These are phyloP conservation scores for Dendrolimus houi DNA, from an alignment of 2,888 invertebrate species.

Conservation along the genomic window DNA sequence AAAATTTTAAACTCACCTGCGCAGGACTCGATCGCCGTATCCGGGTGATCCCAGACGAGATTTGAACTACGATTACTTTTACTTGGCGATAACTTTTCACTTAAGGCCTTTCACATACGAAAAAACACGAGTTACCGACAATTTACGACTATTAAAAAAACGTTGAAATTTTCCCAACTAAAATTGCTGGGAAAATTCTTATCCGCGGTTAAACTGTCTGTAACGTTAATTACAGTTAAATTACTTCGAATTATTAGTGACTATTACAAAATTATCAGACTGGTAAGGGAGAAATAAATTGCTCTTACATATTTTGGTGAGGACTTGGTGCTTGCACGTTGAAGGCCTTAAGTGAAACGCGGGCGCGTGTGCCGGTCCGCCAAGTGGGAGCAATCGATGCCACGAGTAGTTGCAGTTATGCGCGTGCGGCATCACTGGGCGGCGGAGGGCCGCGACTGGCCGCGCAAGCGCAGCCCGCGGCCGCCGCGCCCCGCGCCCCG, in stretches of 20 bases:
- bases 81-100: slow-evolving; percentile 23
- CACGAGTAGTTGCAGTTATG: slow-evolving; percentile 44
- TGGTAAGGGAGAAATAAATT: not conserved
- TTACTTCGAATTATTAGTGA: not conserved
- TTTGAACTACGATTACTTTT: slow-evolving; percentile 28
- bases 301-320: not conserved
- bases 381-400: slow-evolving; percentile 61
- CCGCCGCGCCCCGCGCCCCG: slow-evolving; percentile 27
- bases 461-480: slow-evolving; percentile 36
- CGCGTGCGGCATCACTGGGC: slow-evolving; percentile 48
- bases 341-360: slow-evolving; percentile 12
- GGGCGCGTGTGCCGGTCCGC: slow-evolving; percentile 29
- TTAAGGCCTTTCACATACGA: slow-evolving; percentile 7
- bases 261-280: not conserved
- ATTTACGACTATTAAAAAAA: slow-evolving; percentile 1
- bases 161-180: not conserved
- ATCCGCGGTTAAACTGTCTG: not conserved
- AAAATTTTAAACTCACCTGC: slow-evolving; percentile 34
- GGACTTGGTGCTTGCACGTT: slow-evolving; percentile 5
- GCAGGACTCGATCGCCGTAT: slow-evolving; percentile 20
- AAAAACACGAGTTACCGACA: slow-evolving; percentile 7
- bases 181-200: not conserved
- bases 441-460: slow-evolving; percentile 51
- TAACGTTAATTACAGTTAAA: not conserved
- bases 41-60: slow-evolving; percentile 20